Evolutionary conservation across 2,888 invertebrate species (phyloP), one percentile per base, ranked within the genome.

Genomic region (Physocephala rufipes): DNA sequence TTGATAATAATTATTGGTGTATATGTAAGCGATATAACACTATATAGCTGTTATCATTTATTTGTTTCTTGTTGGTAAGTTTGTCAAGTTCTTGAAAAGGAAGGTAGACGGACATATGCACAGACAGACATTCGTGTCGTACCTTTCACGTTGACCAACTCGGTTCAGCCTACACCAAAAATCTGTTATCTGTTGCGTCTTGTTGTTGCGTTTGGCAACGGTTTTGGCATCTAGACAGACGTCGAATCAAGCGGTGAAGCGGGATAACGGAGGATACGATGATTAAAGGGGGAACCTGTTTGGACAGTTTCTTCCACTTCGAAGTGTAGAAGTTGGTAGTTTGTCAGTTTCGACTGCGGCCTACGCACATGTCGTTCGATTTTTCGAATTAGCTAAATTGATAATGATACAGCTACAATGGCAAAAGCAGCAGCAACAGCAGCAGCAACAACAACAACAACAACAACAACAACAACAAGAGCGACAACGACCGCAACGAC

Each of bases 161-260:
- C 15, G 49, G 5, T 49, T 43, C 63, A 19, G 67, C 67, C 67
- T 67, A 67, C 67, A 47, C 67, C 59, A 28, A 67, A 66, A 30
- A n/a, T n/a, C n/a, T n/a, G n/a, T n/a, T n/a, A n/a, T 26, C 53
- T 16, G 51, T 2, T 21, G n/a, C 24, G 30, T 30, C 49, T 62
- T 55, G 53, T 36, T 43, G 53, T 53, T 55, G 66, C 55, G 36
- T 36, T 36, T 53, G 24, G 53, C 13, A 47, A 58, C 15, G 58
- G 15, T 63, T 62, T 36, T 43, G 62, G 36, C 28, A n/a, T 30
- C 59, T 61, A 16, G 15, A 47, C 5, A 21, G 55, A 58, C 24
- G 24, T 26, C 36, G 24, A 45, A 12, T 15, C 21, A 21, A n/a
- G 36, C 4, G 9, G 36, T 4, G 36, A 9, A 36, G 36, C 5